These are phyloP conservation scores for Grantiella picta DNA, from an alignment of 2,113 vertebrate species.

Conservation along the genomic window DNA sequence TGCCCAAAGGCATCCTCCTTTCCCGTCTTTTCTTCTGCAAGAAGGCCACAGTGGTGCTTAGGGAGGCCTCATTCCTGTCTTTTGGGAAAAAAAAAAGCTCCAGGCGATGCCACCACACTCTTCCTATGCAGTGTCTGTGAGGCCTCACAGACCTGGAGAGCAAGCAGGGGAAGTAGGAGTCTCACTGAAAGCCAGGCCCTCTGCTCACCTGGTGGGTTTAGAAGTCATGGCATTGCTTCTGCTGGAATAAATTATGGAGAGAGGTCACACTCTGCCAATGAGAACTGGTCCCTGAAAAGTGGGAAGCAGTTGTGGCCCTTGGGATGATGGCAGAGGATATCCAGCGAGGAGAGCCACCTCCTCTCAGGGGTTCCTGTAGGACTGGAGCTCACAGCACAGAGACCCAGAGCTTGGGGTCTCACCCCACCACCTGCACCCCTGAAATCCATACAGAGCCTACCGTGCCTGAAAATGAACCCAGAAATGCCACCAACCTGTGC, in stretches of 20 bases:
- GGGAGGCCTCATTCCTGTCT: neutral
- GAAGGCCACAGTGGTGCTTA: neutral
- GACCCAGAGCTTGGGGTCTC: neutral
- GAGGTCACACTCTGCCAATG: neutral
- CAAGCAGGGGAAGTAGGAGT: neutral
- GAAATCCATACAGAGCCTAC: neutral
- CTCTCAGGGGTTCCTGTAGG: neutral
- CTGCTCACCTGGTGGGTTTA: neutral
- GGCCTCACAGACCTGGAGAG: neutral
- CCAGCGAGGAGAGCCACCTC: neutral
- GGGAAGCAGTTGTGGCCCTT: neutral
- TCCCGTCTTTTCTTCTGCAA: neutral
- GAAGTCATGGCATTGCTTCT: neutral
- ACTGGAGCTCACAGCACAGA: neutral
- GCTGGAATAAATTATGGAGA: neutral
- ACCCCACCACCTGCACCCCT: neutral
- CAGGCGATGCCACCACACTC: neutral
- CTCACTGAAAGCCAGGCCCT: neutral
- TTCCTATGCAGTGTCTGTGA: neutral
- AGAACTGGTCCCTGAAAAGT: neutral
- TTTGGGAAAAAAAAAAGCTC: neutral
- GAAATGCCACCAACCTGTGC: neutral
- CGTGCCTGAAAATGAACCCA: neutral
- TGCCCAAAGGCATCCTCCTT: neutral
- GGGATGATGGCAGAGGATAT: neutral